Base-by-base conservation (phyloP, 2,888 invertebrate genomes). In the Sesamia inferens region DNA sequence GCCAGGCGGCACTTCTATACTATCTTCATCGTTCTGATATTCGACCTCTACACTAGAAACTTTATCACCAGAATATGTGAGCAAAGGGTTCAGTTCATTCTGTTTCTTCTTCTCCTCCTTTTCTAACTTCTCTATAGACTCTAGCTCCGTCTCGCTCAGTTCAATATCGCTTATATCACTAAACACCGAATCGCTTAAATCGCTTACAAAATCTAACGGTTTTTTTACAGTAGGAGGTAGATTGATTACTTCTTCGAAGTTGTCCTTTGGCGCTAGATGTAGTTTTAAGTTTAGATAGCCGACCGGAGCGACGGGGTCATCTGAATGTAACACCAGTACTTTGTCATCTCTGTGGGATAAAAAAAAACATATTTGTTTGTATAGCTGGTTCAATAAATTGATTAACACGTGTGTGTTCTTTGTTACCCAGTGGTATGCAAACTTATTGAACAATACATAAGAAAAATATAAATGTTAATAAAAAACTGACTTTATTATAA, bases 281-380 rank as follows among this genome's bases (percentile, higher is more conserved):
- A 99, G 94, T 94, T 98, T 98, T 86, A 99, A 97, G 93, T 98
- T 99, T 74, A 99, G 96, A 93, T 99, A 99, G 51, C 99, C 99
- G 70, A 99, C 99, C 11, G 99, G 98, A 47, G 99, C 99, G 90
- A 99, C 98, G 4, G 98, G 98, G 96, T 99, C 99, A 88, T 98
- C 98, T 39, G 99, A 98, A 92, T 99, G 99, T 84, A 98, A 97
- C 75, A 99, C 97, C 88, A 98, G 97, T 96, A 99, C 98, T 87
- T 97, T 97, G 88, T 98, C 98, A 93, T 98, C 98, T 91, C 98
- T 98, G 95, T 74, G 2, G 62, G 47, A 42, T 14, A 0, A 19
- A 24, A 44, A 44, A 54, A 39, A 67, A 62, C 8, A n/a, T 14
- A 31, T n/a, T 13, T 78, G 24, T 68, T 78, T 6, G 13, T 58